Evolutionary conservation across 2,888 invertebrate genomes (phyloP), one percentile per base, ranked within the genome.

Genomic region (Lithosia quadra): DNA sequence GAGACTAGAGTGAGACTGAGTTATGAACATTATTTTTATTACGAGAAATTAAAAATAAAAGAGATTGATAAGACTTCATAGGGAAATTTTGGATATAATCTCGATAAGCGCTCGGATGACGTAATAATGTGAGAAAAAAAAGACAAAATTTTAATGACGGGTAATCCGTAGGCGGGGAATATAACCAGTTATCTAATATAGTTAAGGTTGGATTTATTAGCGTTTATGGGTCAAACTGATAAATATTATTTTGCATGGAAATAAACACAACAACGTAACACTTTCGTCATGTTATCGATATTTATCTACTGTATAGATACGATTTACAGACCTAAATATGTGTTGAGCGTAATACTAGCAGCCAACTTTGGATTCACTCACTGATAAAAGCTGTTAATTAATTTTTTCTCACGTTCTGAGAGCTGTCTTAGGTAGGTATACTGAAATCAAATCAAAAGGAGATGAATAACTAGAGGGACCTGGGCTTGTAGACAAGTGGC

Each of bases 161-260:
- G 67, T 75, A 71, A 63, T 15, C 60, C 28, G 74, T 76, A 61
- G 72, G 73, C 59, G 65, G 68, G 13, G 60, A 67, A 9, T 62
- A 61, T 60, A 62, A 75, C 73, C 71, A 71, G 56, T 70, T 74
- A 81, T 76, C 74, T 69, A 69, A 81, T 80, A 75, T 28, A 76
- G 72, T 74, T 76, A 74, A 72, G 84, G 84, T 84, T 73, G 76
- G 67, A 72, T 72, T 74, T 68, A 72, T 53, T 69, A 67, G 64
- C 65, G 60, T 67, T 78, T 78, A 74, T 82, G 66, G 82, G 81
- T 76, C 83, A 77, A 67, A 71, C 59, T 73, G 83, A 84, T 82
- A 83, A 72, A 71, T 68, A 68, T 62, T 71, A 68, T 74, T 79
- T 53, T 73, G 60, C 57, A 70, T 80, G 73, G 78, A 79, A 81